Base-by-base conservation (phyloP, 2,888 invertebrate genomes). In the Acrobasis suavella region DNA sequence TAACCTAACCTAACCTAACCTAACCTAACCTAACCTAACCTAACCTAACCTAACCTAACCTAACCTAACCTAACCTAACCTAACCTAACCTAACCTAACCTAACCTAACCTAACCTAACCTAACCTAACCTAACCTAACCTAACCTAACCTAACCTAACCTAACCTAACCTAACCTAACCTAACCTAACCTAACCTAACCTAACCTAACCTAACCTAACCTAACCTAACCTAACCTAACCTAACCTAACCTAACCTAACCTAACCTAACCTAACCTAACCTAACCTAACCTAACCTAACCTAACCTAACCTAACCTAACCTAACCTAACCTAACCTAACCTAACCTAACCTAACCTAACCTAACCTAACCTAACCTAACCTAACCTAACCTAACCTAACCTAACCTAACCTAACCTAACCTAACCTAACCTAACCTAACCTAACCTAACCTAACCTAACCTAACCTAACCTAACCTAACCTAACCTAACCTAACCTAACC, bases 141-240 rank as follows among this genome's bases (percentile, higher is more conserved):
- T 63, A 65, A 68, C 67, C 65, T 68, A 68, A 68, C 67, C 65
- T 64, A 67, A 67, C 66, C 67, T 67, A 67, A 67, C 67, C 67
- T 68, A 68, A 68, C 65, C 67, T 67, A 65, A 65, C 65, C 62
- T 58, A 63, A 63, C 66, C 58, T 63, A 64, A 62, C 63, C 56
- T 51, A 62, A 63, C 58, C 61, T 59, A 63, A 63, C 63, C 62
- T 62, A 59, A 64, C 58, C 62, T 62, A 64, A 64, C 64, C 63
- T 64, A 64, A 64, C 63, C 63, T 64, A 63, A 63, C 64, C 62
- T 63, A 60, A 60, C 60, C 60, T 60, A 60, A 63, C 63, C 60
- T 63, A 63, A 60, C 60, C 60, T 58, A 64, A 64, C 56, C 60
- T 63, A 60, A 59, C 64, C 55, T 61, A 61, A 60, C 60, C 56